Conservation (phyloP, 2,888 invertebrate genomes). For the Conchocele bisecta region DNA sequence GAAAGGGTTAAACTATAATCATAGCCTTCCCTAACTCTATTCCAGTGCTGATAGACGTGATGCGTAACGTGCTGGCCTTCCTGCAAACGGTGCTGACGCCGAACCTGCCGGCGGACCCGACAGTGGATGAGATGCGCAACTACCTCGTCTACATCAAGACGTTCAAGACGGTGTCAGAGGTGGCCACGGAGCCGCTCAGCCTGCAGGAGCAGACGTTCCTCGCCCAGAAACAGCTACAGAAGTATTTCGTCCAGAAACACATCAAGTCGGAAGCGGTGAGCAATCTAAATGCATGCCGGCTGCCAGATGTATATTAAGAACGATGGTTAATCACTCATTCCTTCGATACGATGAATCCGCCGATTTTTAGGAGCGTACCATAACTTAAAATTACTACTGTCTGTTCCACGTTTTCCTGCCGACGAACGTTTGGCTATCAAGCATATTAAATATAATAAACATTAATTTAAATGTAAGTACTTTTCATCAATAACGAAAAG, state of each 20-base stretch:
- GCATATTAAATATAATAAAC: too few species aligned
- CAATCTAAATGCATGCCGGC: too few species aligned
- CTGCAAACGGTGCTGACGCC: constrained; percentile 51
- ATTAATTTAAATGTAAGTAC: too few species aligned
- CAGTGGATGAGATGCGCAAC: constrained; percentile 48
- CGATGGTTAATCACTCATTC: too few species aligned
- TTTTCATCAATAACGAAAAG: too few species aligned
- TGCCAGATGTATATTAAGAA: too few species aligned
- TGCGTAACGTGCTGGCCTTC: constrained; percentile 28
- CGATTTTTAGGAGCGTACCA: too few species aligned
- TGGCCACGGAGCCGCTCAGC: constrained; percentile 24
- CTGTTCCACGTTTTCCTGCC: too few species aligned
- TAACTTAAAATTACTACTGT: too few species aligned
- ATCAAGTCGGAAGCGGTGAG: constrained; percentile 50
- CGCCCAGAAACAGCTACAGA: constrained; percentile 56
- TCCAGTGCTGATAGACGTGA: constrained; percentile 29
- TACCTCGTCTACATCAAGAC: constrained; percentile 44
- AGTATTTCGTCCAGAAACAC: constrained; percentile 40
- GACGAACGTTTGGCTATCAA: too few species aligned
- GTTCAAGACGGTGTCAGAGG: constrained; percentile 32
- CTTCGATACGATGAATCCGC: too few species aligned
- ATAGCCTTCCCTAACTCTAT: neutral
- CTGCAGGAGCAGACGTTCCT: constrained; percentile 56
- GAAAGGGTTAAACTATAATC: neutral
- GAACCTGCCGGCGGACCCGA: constrained; percentile 51